A percentile compares a stretch with the other conserved stretches of the same genome.
Conservation (phyloP, 1,140 invertebrate species). For the Spodoptera litura region DNA sequence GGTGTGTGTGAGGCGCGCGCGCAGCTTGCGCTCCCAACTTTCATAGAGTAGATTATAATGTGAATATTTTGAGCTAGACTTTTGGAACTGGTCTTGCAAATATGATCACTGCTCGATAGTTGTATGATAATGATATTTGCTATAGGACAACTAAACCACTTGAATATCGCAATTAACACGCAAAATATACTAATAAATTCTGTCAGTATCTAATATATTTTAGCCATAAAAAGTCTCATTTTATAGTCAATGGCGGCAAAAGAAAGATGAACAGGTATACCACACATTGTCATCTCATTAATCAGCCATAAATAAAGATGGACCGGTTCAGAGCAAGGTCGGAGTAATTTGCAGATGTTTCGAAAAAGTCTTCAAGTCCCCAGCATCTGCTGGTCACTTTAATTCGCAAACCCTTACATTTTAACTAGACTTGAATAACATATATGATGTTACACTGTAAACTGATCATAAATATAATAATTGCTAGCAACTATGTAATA, state of each 20-base stretch:
- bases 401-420: background rate
- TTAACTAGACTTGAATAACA: conserved; percentile 31
- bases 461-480: conserved; percentile 40
- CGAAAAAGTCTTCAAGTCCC: background rate
- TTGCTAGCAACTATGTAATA: conserved; percentile 22
- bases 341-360: conserved; percentile 38
- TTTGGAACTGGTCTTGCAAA: conserved; percentile 7
- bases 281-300: conserved; percentile 4
- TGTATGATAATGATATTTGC: conserved; percentile 6
- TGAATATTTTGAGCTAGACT: conserved; percentile 10
- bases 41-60: conserved; percentile 62
- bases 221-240: conserved; percentile 25
- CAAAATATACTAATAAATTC: background rate
- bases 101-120: background rate
- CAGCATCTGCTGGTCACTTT: conserved; percentile 15
- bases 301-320: conserved; percentile 16
- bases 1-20: conserved; percentile 55
- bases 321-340: conserved; percentile 42
- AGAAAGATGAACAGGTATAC: background rate
- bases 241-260: conserved; percentile 10
- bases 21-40: conserved; percentile 56
- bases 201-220: conserved; percentile 12
- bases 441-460: background rate
- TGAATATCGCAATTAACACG: conserved; percentile 13
- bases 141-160: conserved; percentile 17